Conservation (phyloP, 2,888 invertebrate genomes). For the Nematopogon swammerdamellus region DNA sequence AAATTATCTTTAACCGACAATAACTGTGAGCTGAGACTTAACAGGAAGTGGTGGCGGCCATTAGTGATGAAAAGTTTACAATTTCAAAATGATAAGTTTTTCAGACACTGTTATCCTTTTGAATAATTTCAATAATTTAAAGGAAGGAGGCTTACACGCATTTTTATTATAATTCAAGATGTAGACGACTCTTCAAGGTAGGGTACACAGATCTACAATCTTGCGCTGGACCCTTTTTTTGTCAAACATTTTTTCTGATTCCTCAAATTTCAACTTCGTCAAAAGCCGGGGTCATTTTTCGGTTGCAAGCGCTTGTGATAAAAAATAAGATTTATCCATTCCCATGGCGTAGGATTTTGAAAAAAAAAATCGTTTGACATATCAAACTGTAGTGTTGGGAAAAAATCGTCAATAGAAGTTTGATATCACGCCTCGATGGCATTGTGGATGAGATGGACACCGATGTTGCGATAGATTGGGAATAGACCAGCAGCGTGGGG, state of each 20-base stretch:
- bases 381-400: no score
- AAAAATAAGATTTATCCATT: neutral
- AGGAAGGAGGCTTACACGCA: no score
- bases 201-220: conserved; percentile 5
- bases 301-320: conserved; percentile 4
- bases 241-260: conserved; percentile 10
- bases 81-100: no score
- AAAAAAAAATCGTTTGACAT: neutral
- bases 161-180: no score
- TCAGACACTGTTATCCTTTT: no score
- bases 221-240: conserved; percentile 11
- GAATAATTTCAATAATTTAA: no score
- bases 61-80: no score
- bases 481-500: neutral
- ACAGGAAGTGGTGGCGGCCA: no score
- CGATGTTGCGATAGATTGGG: neutral
- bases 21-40: no score
- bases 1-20: no score
- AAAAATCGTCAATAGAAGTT: neutral
- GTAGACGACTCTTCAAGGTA: conserved; percentile 6
- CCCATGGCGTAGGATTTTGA: neutral
- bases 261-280: conserved; percentile 9
- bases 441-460: neutral
- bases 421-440: neutral
- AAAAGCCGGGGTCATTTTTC: conserved; percentile 15